Conservation (phyloP, 2,113 vertebrate species). For the Shinisaurus crocodilurus region DNA sequence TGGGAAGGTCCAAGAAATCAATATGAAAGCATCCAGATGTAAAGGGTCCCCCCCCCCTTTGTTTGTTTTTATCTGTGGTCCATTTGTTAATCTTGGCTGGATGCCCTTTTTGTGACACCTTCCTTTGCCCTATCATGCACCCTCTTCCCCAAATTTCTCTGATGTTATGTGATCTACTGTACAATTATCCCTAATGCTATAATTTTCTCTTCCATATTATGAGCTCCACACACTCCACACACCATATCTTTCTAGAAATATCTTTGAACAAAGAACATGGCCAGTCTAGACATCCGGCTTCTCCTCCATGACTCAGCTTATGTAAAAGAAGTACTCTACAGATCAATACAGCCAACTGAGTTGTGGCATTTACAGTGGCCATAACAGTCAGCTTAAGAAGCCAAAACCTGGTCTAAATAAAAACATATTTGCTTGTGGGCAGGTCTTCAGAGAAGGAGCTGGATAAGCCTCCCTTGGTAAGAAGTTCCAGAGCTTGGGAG, state of each 20-base stretch:
- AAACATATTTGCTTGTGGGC: too few relatives aligned
- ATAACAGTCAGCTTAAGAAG: not conserved
- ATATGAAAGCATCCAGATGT: conserved; percentile 33
- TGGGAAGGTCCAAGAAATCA: conserved; percentile 18
- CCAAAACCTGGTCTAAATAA: not conserved
- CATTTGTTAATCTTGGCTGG: conserved; percentile 13
- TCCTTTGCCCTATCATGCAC: conserved; percentile 12
- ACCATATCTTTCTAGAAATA: too few relatives aligned
- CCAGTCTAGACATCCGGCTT: too few relatives aligned
- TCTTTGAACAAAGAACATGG: too few relatives aligned
- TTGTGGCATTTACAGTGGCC: not conserved
- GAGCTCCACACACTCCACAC: too few relatives aligned
- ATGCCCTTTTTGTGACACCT: not conserved
- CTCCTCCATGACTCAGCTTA: too few relatives aligned
- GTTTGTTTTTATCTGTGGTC: not conserved
- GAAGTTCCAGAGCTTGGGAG: not conserved
- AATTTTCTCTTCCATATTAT: conserved; percentile 48
- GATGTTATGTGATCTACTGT: conserved; percentile 55
- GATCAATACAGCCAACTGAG: not conserved
- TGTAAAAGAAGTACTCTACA: too few relatives aligned
- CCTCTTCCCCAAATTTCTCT: not conserved
- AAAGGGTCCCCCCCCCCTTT: conserved; percentile 3
- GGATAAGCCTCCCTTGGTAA: not conserved
- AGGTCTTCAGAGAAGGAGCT: not conserved
- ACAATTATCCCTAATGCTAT: conserved; percentile 23